Percentiles rank a stretch among this genome's conserved stretches.
Evolutionary conservation across 2,888 invertebrate genomes (phyloP).

Genomic region (Alcis repandata): DNA sequence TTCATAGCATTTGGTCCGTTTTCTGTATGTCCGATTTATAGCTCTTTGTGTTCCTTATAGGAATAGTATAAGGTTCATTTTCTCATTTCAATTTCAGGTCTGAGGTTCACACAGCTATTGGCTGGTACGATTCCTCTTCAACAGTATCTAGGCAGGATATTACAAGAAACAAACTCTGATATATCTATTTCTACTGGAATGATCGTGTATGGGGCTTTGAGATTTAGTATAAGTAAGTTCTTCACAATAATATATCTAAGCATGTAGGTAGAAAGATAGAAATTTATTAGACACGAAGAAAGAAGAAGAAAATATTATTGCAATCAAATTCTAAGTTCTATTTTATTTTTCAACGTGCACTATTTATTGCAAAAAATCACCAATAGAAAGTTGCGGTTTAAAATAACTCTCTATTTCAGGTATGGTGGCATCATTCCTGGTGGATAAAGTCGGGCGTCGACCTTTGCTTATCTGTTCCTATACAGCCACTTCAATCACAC

Average conservation of each 20-base stretch:
- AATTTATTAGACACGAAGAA: too few species aligned
- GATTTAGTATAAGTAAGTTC: conserved; percentile 66
- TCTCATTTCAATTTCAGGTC: conserved; percentile 51
- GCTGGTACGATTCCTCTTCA: conserved; percentile 63
- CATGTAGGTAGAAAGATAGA: too few species aligned
- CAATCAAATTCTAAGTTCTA: too few species aligned
- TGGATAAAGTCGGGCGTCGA: conserved; percentile 74
- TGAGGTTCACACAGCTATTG: conserved; percentile 64
- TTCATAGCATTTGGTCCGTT: conserved; percentile 66
- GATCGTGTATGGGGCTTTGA: conserved; percentile 63
- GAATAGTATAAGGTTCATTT: background rate
- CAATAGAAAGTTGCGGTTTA: background rate
- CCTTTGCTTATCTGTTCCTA: conserved; percentile 75
- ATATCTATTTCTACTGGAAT: conserved; percentile 58
- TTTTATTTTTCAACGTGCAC: too few species aligned
- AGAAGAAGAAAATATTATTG: too few species aligned
- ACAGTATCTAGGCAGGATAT: conserved; percentile 67
- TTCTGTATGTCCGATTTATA: conserved; percentile 6
- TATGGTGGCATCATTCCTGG: conserved; percentile 64
- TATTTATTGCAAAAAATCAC: too few species aligned
- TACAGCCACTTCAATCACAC: conserved; percentile 60
- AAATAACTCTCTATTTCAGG: conserved; percentile 57
- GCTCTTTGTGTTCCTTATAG: background rate
- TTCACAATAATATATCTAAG: background rate
- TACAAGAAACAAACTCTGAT: conserved; percentile 61